These are phyloP conservation scores for Harpalus rubripes DNA, from an alignment of 2,888 invertebrate species.

Conservation along the genomic window DNA sequence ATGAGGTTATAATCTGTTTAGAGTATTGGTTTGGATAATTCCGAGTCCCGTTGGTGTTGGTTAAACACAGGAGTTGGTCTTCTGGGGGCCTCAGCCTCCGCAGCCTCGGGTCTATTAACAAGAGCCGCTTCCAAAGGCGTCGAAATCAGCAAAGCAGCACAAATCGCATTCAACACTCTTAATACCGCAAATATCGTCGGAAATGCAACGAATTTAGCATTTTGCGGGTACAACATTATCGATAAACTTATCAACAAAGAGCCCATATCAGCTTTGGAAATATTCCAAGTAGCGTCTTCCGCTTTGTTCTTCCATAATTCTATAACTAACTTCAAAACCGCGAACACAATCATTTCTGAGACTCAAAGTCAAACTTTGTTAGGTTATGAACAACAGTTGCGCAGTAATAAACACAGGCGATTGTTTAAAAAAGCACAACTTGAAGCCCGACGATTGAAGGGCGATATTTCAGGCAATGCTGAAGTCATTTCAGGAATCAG, in stretches of 20 bases:
- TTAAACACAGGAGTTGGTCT: conserved; percentile 53
- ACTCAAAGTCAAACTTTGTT: conserved; percentile 59
- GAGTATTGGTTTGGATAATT: conserved; percentile 61
- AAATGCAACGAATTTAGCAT: conserved; percentile 30
- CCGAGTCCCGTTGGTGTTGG: conserved; percentile 63
- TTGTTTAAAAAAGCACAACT: conserved; percentile 79
- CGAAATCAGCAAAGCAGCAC: conserved; percentile 55
- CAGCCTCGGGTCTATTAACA: conserved; percentile 51
- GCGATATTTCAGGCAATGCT: conserved; percentile 77
- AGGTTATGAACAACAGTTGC: conserved; percentile 54
- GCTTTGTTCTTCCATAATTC: conserved; percentile 61
- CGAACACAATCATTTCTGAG: conserved; percentile 57
- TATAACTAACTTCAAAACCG: conserved; percentile 50
- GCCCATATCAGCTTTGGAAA: conserved; percentile 36
- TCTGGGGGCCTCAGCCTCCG: conserved; percentile 50
- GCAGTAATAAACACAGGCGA: conserved; percentile 72
- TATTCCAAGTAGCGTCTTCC: conserved; percentile 61
- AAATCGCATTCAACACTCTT: conserved; percentile 40
- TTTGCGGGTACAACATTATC: conserved; percentile 56
- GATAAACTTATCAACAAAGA: conserved; percentile 62
- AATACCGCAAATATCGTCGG: conserved; percentile 33
- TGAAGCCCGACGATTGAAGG: conserved; percentile 77
- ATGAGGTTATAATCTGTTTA: conserved; percentile 36
- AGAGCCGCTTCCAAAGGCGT: conserved; percentile 36
- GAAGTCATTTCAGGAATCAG: conserved; percentile 78